These are phyloP conservation scores for Toxotes jaculatrix DNA, from an alignment of 2,113 vertebrate species.

Conservation along the genomic window DNA sequence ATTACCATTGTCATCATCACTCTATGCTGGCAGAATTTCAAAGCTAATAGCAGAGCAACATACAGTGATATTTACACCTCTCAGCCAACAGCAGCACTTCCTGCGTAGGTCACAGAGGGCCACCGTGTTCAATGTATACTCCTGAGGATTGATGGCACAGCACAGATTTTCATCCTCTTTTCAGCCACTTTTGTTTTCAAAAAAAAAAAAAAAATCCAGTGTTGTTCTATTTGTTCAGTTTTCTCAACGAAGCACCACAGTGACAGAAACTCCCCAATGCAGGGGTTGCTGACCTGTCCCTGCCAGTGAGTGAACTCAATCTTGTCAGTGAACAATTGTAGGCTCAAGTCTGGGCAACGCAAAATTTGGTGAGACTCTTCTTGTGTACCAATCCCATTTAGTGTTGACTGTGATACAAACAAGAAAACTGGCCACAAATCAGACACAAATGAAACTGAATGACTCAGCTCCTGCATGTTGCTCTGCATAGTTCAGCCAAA, in stretches of 20 bases:
- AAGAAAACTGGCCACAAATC: constrained; percentile 7
- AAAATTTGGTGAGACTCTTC: neutral
- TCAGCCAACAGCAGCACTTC: constrained; percentile 44
- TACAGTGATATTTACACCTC: constrained; percentile 23
- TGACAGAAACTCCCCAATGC: constrained; percentile 25
- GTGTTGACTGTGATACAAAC: constrained; percentile 1
- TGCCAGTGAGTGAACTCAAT: neutral
- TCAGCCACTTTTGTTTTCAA: constrained; percentile 38
- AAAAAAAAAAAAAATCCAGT: constrained; percentile 23
- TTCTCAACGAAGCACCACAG: constrained; percentile 3
- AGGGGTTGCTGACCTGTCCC: neutral
- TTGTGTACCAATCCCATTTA: neutral
- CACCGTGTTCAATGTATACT: constrained; percentile 49
- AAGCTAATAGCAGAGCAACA: neutral
- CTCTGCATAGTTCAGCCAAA: constrained; percentile 8
- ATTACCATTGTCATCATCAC: neutral
- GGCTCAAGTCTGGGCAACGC: constrained; percentile 1
- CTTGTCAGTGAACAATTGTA: neutral
- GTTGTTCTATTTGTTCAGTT: constrained; percentile 20
- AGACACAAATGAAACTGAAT: neutral
- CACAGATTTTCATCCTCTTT: constrained; percentile 47
- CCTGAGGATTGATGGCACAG: constrained; percentile 47
- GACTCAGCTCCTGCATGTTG: constrained; percentile 6
- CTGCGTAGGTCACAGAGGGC: constrained; percentile 71
- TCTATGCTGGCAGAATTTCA: neutral